A percentile compares a stretch with the other conserved stretches of the same genome.
Evolutionary conservation across 2,113 vertebrate genomes (phyloP).

Genomic region (Carassius auratus): DNA sequence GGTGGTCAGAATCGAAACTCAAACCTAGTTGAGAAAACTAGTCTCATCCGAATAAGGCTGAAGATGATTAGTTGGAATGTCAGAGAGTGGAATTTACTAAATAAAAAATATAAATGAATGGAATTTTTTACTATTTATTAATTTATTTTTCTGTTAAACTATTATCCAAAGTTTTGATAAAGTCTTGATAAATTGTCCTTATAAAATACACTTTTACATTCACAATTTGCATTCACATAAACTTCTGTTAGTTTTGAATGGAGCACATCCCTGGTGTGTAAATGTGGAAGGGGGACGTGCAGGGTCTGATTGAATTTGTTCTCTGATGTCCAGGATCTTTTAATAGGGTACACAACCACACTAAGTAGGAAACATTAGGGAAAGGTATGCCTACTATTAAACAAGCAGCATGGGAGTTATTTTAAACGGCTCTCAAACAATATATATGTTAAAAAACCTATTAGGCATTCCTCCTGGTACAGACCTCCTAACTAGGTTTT

Average conservation of each 20-base stretch:
- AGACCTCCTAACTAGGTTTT: constrained; percentile 7
- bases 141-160: background rate
- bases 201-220: background rate
- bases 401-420: constrained; percentile 32
- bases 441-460: constrained; percentile 45
- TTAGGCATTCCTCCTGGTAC: constrained; percentile 44
- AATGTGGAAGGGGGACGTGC: background rate
- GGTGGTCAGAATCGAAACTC: too few species aligned
- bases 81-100: background rate
- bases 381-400: constrained; percentile 12
- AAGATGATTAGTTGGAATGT: background rate
- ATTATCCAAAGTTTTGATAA: background rate
- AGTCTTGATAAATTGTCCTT: background rate
- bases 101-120: background rate
- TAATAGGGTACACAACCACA: background rate
- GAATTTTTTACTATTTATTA: background rate
- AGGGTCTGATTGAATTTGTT: background rate
- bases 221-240: background rate
- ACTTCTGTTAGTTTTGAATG: background rate
- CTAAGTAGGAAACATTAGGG: background rate
- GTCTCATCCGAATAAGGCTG: too few species aligned
- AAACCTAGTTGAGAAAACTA: too few species aligned
- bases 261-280: background rate
- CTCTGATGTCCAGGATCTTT: background rate
- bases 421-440: constrained; percentile 6